Evolutionary conservation across 2,113 vertebrate species (phyloP).

Genomic region (Pomatostomus ruficeps): DNA sequence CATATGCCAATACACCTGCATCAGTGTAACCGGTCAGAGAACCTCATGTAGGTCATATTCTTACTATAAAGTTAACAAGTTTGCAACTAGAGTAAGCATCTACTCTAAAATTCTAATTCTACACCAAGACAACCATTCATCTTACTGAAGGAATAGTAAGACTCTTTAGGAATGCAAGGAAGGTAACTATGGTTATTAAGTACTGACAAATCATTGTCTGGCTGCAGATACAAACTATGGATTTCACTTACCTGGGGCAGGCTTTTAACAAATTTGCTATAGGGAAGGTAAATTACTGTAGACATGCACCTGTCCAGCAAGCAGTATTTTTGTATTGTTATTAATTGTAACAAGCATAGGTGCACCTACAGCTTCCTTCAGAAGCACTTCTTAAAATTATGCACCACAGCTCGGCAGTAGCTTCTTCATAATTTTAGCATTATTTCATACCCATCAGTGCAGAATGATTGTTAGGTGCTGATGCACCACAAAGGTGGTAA

Average conservation of each 20-base stretch:
- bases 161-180: not conserved
- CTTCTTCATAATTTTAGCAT: not conserved
- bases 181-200: not conserved
- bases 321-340: not conserved
- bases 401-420: accelerated
- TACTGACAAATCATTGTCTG: not conserved
- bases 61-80: not conserved
- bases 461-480: not conserved
- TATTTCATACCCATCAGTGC: not conserved
- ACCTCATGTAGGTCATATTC: not conserved
- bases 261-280: not conserved
- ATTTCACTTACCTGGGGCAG: not conserved
- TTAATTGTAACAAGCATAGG: not conserved
- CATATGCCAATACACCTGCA: not conserved
- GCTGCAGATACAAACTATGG: not conserved
- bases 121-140: not conserved
- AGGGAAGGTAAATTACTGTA: not conserved
- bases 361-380: not conserved
- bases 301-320: not conserved
- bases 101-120: not conserved
- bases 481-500: not conserved
- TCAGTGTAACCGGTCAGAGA: not conserved
- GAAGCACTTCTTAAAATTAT: not conserved
- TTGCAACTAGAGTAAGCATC: not conserved
- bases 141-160: not conserved